Evolutionary conservation across 2,113 vertebrate genomes (phyloP), one percentile per base, ranked within the genome.

Genomic region (Thunnus maccoyii): DNA sequence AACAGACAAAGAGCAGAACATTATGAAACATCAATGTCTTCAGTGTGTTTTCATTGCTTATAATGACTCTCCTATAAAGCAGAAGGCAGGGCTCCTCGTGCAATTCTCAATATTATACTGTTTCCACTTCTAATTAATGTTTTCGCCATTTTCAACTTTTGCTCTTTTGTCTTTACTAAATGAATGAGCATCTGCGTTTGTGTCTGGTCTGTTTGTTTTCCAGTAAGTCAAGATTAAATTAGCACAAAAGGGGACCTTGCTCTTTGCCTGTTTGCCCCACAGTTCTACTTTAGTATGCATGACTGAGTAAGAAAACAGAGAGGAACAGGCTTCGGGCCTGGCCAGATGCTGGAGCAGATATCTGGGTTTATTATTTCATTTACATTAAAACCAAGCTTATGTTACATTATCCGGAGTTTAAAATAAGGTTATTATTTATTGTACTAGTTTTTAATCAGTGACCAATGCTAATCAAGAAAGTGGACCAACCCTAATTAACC

Each of bases 261-360:
- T 86, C 66, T 78, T 78, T 51, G 67, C 66, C 82, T 67, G 55
- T 69, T 76, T 67, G 46, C 63, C 78, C 68, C 18, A 27, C 47
- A 72, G 68, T 75, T 13, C 50, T 84, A 47, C 60, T 83, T 88
- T 41, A 71, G 48, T 84, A 78, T 82, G 79, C 77, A 74, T 76
- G 78, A 80, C 81, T 86, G 85, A 46, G 15, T 30, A n/a, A 55
- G 1, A 84, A 90, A 85, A 91, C 83, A 78, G 90, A 86, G 52
- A 32, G 7, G 44, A 30, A 51, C 66, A 11, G 16, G 25, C 68
- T 75, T 22, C 56, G 52, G 20, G 68, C 27, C 52, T 66, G 11
- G 51, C 51, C 75, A 80, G 79, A 87, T 85, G 79, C 76, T 20
- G 57, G 51, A 71, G 50, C 61, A 78, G 84, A 91, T 84, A 90